Evolutionary conservation across 92 coral and sea anemone species (phyloP).

Genomic region (Metridium senile): DNA sequence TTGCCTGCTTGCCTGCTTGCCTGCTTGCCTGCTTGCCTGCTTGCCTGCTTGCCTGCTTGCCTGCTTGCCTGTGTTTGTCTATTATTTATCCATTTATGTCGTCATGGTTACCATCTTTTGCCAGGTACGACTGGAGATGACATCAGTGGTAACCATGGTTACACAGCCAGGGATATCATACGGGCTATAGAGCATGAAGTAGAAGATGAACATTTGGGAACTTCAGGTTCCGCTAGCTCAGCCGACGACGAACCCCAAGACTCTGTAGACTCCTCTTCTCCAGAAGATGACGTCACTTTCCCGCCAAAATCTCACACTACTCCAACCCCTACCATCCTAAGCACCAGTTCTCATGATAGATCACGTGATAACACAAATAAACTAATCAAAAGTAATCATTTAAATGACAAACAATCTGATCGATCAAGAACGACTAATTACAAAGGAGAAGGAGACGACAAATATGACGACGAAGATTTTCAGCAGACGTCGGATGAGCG

Average conservation of each 20-base stretch:
- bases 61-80: no score
- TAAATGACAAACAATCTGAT: not conserved
- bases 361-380: not conserved
- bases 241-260: not conserved
- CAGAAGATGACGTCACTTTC: not conserved
- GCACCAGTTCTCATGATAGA: not conserved
- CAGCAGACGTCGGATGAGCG: constrained; percentile 3
- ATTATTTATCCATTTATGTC: no score
- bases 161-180: constrained; percentile 8
- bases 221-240: not conserved
- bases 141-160: not conserved
- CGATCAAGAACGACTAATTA: not conserved
- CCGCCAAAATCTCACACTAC: not conserved
- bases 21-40: no score
- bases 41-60: no score
- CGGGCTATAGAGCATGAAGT: constrained; percentile 8
- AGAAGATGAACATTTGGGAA: constrained; percentile 1
- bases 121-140: not conserved
- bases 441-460: not conserved
- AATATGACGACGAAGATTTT: not conserved
- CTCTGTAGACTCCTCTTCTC: not conserved
- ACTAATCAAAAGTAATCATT: not conserved
- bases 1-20: no score
- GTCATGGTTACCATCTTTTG: no score
- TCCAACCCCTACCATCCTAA: not conserved